Evolutionary conservation across 1,140 invertebrate species (phyloP), one percentile per base, ranked within the genome.

Genomic region (Oreohelix idahoensis): DNA sequence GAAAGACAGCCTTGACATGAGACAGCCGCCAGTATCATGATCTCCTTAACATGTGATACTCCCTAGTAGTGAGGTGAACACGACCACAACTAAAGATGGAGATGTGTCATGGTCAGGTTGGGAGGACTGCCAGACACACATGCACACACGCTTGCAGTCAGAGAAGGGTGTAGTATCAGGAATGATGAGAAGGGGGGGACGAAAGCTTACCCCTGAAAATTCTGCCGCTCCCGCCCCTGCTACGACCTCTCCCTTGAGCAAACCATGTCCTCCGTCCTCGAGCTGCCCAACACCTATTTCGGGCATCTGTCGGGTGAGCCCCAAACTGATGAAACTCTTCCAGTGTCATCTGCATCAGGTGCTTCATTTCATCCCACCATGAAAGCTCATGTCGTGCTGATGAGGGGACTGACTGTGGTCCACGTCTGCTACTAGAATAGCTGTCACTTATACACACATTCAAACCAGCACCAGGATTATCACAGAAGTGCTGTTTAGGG

Each of bases 201-300:
- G 51, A 74, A 49, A 75, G 70, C 80, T 82, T 82, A 82, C 80
- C 80, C 74, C 82, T 39, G 42, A 53, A 78, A 29, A 80, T 80
- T 83, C 84, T 84, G 86, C 84, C 84, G 83, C 66, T 84, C 36
- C 49, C 74, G 63, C 81, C 86, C 66, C 87, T 70, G 70, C 88
- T 85, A 42, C 84, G 78, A 53, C 87, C 88, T 69, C 85, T 82
- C 36, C 86, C 84, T 10, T 35, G 63, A 42, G 69, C 13, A 17
- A 80, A 71, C 32, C 77, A 79, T 2, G 79, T 71, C 39, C 75
- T 70, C 23, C n/a, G 75, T 53, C 75, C 75, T 45, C 63, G 38
- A 49, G 35, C 58, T 11, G 63, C 63, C 63, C 63, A 70, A n/a
- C 63, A 70, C 51, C 66, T 70, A 80, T 80, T 70, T 45, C 39